These are phyloP conservation scores for Drosophila pseudotalamancana DNA, from an alignment of 2,888 invertebrate species.

Conservation along the genomic window DNA sequence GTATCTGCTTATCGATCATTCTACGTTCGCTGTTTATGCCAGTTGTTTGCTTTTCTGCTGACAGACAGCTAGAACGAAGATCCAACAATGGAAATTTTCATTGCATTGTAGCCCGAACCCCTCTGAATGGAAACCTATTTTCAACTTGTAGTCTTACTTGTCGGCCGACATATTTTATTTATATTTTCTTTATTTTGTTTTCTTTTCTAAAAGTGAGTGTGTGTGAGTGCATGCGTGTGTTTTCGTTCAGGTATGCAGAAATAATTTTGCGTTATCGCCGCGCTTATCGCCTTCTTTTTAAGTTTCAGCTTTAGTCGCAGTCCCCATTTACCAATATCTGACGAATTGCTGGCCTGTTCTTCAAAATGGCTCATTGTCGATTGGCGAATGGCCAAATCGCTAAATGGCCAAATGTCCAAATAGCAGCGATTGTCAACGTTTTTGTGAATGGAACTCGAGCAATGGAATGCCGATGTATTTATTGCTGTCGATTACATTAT, in stretches of 20 bases:
- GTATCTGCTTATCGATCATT: background rate
- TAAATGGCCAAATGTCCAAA: no score
- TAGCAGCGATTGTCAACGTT: slow-evolving; percentile 39
- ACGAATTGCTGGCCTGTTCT: slow-evolving; percentile 12
- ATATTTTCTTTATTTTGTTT: background rate
- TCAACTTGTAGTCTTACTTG: slow-evolving; percentile 1
- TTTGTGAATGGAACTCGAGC: slow-evolving; percentile 61
- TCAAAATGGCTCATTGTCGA: no score
- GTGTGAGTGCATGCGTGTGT: no score
- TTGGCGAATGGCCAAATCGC: slow-evolving; percentile 14
- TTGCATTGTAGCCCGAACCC: background rate
- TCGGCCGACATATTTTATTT: slow-evolving; percentile 17
- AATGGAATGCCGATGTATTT: slow-evolving; percentile 23
- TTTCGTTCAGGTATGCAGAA: slow-evolving; percentile 63
- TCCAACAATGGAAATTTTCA: slow-evolving; percentile 37
- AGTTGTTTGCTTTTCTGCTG: background rate
- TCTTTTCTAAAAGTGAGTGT: no score
- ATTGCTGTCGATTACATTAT: slow-evolving; percentile 50
- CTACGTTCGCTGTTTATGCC: background rate
- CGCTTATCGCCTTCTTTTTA: slow-evolving; percentile 52
- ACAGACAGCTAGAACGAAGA: slow-evolving; percentile 19
- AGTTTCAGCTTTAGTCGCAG: background rate
- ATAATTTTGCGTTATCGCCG: slow-evolving; percentile 48
- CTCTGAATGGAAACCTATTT: background rate
- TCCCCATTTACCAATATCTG: slow-evolving; percentile 14